Evolutionary conservation across 2,888 invertebrate species (phyloP).

Genomic region (Schizaphis graminum): DNA sequence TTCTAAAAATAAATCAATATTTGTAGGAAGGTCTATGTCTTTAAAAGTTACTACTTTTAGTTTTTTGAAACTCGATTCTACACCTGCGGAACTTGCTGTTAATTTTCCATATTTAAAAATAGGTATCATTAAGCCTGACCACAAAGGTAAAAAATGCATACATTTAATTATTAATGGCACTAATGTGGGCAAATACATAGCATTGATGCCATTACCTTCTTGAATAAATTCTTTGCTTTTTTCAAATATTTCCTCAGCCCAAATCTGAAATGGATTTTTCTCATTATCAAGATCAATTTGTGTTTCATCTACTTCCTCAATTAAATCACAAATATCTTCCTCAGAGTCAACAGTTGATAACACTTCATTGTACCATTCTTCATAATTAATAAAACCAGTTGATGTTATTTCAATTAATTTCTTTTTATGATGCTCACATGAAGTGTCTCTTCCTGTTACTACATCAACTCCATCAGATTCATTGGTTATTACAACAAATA

Average conservation of each 20-base stretch:
- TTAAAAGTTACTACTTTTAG: too few relatives aligned
- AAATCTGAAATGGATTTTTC: background rate
- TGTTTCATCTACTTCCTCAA: background rate
- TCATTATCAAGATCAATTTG: background rate
- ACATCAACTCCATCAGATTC: background rate
- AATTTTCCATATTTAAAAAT: too few relatives aligned
- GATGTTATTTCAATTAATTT: constrained; percentile 5
- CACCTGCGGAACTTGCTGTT: too few relatives aligned
- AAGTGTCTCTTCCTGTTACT: background rate
- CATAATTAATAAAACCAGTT: background rate
- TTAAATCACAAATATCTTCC: background rate
- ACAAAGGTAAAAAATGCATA: too few relatives aligned
- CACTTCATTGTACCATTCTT: background rate
- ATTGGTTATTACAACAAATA: background rate
- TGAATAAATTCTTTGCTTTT: background rate
- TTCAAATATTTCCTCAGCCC: background rate
- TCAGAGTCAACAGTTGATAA: background rate
- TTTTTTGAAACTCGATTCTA: too few relatives aligned
- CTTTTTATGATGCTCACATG: background rate
- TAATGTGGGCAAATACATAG: too few relatives aligned
- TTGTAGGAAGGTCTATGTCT: too few relatives aligned
- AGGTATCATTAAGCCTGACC: too few relatives aligned
- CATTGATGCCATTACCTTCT: background rate
- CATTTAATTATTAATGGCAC: too few relatives aligned
- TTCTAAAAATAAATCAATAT: too few relatives aligned